Evolutionary conservation across 2,888 invertebrate species (phyloP).

Genomic region (Prosopocoilus inquinatus): DNA sequence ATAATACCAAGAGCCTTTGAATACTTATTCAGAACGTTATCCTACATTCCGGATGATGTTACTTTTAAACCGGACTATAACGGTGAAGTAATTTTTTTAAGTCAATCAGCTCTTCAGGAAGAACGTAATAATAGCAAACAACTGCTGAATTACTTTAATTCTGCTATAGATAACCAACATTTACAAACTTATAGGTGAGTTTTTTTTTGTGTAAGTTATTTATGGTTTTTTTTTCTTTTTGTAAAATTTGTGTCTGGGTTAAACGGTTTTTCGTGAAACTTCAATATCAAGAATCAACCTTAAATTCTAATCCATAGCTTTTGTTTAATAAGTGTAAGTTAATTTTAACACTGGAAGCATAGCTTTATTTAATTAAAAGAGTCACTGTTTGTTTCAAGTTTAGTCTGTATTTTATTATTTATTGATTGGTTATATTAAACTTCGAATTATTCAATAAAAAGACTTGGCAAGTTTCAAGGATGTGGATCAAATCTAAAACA

Average conservation of each 20-base stretch:
- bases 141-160: slow-evolving; percentile 30
- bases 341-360: too few relatives aligned
- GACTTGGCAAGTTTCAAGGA: not conserved
- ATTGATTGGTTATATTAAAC: too few relatives aligned
- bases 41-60: slow-evolving; percentile 40
- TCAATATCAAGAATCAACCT: too few relatives aligned
- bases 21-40: slow-evolving; percentile 48
- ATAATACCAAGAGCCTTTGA: slow-evolving; percentile 62
- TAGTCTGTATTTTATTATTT: too few relatives aligned
- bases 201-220: slow-evolving; percentile 3
- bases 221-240: not conserved
- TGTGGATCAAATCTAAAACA: not conserved
- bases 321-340: too few relatives aligned
- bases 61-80: slow-evolving; percentile 47
- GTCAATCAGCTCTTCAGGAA: slow-evolving; percentile 33
- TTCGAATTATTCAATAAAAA: too few relatives aligned
- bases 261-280: too few relatives aligned
- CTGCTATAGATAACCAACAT: slow-evolving; percentile 26
- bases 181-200: slow-evolving; percentile 28
- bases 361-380: too few relatives aligned
- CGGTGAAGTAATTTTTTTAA: slow-evolving; percentile 44
- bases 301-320: too few relatives aligned
- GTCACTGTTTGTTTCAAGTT: too few relatives aligned
- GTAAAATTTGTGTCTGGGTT: not conserved
- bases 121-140: slow-evolving; percentile 34